Percentiles rank a stretch among this genome's conserved stretches.
phyloP scores from a whole-genome alignment of 2,888 invertebrate genomes.

The Kuschelorhynchus macadamiae region DNA sequence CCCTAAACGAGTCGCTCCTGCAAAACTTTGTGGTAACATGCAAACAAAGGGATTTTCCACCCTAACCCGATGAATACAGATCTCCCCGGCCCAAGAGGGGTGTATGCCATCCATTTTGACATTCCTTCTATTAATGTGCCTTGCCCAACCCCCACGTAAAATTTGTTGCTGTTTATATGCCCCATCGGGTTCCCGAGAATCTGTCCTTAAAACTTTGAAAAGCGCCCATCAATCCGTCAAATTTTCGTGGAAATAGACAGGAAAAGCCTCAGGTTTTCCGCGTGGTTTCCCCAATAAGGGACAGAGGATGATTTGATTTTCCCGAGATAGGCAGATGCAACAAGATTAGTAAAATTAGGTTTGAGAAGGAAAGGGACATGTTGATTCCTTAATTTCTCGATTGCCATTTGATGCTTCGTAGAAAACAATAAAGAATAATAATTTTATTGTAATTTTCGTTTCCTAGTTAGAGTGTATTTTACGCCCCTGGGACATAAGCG shows the following conservation, averaged over 20 bases:
- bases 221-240: slow-evolving; percentile 38
- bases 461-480: no score
- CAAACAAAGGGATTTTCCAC: slow-evolving; percentile 60
- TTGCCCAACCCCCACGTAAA: slow-evolving; percentile 34
- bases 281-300: slow-evolving; percentile 29
- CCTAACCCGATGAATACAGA: slow-evolving; percentile 44
- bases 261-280: slow-evolving; percentile 37
- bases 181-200: slow-evolving; percentile 30
- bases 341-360: slow-evolving; percentile 21
- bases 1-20: slow-evolving; percentile 44
- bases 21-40: slow-evolving; percentile 59
- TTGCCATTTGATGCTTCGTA: no score
- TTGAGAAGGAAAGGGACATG: slow-evolving; percentile 16
- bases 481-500: no score
- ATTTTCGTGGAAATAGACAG: slow-evolving; percentile 29
- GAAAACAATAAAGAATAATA: no score
- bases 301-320: slow-evolving; percentile 33
- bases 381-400: slow-evolving; percentile 8
- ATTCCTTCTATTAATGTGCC: slow-evolving; percentile 44
- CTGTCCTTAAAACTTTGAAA: slow-evolving; percentile 29
- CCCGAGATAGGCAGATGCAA: slow-evolving; percentile 21
- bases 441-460: no score
- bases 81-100: slow-evolving; percentile 30
- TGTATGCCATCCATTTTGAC: slow-evolving; percentile 38
- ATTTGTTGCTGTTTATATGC: slow-evolving; percentile 43